Conservation (phyloP, 2,113 vertebrate species). For the Microtus oregoni region DNA sequence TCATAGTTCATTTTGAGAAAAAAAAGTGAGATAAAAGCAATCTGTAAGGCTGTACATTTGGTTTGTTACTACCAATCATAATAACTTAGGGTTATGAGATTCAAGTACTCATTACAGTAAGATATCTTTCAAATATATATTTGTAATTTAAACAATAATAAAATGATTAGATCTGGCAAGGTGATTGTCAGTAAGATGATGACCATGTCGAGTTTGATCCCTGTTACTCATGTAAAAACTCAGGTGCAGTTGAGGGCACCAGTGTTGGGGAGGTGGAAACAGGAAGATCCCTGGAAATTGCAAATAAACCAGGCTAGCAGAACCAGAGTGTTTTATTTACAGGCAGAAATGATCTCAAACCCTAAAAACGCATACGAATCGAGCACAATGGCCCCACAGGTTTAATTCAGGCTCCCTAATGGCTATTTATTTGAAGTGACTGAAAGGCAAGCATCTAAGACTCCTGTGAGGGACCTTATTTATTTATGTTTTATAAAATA, state of each 20-base stretch:
- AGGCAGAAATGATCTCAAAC: neutral
- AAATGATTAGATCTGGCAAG: neutral
- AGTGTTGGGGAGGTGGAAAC: neutral
- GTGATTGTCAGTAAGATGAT: neutral
- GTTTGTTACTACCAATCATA: constrained; percentile 44
- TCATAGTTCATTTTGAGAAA: constrained; percentile 48
- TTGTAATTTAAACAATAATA: constrained; percentile 49
- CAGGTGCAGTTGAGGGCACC: no score
- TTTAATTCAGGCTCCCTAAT: no score
- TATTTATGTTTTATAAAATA: neutral
- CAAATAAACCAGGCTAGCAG: no score
- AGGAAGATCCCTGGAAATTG: no score
- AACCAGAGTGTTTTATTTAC: neutral
- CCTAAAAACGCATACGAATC: neutral
- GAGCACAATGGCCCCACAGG: no score
- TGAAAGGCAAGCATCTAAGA: neutral
- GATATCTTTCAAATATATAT: constrained; percentile 5
- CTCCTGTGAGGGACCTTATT: neutral
- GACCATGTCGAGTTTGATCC: neutral
- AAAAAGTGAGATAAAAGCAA: constrained; percentile 55
- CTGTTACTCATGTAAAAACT: neutral
- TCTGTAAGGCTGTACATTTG: constrained; percentile 33
- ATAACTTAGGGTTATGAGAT: constrained; percentile 1
- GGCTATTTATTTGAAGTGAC: neutral
- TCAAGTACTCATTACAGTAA: neutral